Base-by-base conservation (phyloP, 1,140 invertebrate genomes). In the Leptinotarsa defecta region DNA sequence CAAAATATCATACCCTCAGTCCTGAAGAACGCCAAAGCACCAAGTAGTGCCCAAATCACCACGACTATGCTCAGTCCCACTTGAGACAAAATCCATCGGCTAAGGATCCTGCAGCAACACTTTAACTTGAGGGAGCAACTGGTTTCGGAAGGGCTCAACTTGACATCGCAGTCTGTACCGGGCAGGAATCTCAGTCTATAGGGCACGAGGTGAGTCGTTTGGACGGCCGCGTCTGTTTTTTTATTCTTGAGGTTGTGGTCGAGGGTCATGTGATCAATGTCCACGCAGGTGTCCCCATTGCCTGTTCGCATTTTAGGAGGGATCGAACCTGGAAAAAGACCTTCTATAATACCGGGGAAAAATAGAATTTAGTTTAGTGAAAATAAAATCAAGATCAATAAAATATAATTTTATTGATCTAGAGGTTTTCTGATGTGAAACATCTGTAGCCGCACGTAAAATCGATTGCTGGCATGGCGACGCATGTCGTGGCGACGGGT, bases 21-120 rank as follows among this genome's bases (percentile, higher is more conserved):
- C 4, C 87, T 83, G 77, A 87, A 88, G 81, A 91, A 91, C 0
- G 88, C 87, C 1, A 86, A 85, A 4, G 90, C 89, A 24, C 90
- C 90, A 1, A 88, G 81, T 15, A 91, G 78, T 0, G 88, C 86
- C 90, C 90, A 91, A 6, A 87, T 78, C 1, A 87, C 78, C 15
- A 91, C 80, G 1, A 91, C 82, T 77, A 87, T 86, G 2, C 86
- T 84, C 4, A 91, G 81, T 27, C 89, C 89, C 67, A 83, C 77
- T 78, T 88, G 87, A 27, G 85, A 86, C 43, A 87, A 78, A 15
- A 86, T 74, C 83, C 85, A 84, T 73, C 86, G 83, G 67, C 85
- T 84, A 11, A 86, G 17, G 15, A 82, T 75, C 75, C 78, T 78
- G 68, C 82, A 81, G 48, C 77, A 81, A 72, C 84, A 83, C 70